Evolutionary conservation across 2,888 invertebrate species (phyloP).

Genomic region (Drosophila anomalipes): DNA sequence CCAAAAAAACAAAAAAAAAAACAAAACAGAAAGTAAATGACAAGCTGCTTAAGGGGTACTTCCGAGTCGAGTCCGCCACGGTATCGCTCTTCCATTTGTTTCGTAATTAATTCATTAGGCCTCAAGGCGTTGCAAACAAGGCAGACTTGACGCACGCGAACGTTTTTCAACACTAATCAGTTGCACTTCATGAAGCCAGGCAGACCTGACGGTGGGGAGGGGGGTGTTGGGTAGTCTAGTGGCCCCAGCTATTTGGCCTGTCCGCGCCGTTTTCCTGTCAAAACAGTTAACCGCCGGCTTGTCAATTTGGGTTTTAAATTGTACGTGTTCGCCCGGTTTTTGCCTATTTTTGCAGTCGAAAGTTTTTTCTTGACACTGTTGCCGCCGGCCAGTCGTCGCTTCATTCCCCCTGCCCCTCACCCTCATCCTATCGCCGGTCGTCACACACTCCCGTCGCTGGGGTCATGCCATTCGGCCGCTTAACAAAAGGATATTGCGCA

Average conservation of each 20-base stretch:
- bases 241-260: neutral
- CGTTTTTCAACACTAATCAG: constrained; percentile 62
- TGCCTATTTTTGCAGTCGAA: constrained; percentile 29
- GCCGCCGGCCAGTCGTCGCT: constrained; percentile 1
- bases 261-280: constrained; percentile 40
- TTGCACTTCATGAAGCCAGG: constrained; percentile 39
- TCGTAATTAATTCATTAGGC: constrained; percentile 65
- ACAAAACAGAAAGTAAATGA: neutral
- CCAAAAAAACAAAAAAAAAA: neutral
- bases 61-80: neutral
- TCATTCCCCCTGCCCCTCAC: neutral
- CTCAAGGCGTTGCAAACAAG: constrained; percentile 46
- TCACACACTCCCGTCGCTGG: neutral
- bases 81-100: constrained; percentile 23
- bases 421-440: no score
- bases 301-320: constrained; percentile 56
- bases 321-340: constrained; percentile 30
- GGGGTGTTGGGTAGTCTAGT: neutral
- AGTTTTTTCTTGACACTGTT: constrained; percentile 45
- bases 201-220: neutral
- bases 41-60: constrained; percentile 1
- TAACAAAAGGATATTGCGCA: constrained; percentile 74
- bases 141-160: constrained; percentile 50
- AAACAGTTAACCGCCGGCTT: constrained; percentile 56
- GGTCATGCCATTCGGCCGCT: constrained; percentile 29